These are phyloP conservation scores for Muscina levida DNA, from an alignment of 2,888 invertebrate genomes.

Conservation along the genomic window DNA sequence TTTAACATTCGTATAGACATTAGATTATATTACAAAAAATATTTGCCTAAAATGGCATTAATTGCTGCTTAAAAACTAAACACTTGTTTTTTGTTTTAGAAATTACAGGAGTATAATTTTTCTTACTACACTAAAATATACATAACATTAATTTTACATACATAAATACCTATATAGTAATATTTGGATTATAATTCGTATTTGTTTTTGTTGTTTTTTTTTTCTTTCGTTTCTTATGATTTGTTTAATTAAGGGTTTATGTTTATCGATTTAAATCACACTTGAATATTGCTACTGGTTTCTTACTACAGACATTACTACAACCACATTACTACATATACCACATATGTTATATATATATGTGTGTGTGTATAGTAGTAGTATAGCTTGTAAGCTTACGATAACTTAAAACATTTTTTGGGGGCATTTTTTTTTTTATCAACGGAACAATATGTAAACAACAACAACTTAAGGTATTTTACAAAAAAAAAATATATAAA, in stretches of 20 bases:
- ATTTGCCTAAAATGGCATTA: too few relatives aligned
- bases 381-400: too few relatives aligned
- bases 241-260: constrained; percentile 33
- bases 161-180: constrained; percentile 62
- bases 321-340: constrained; percentile 7
- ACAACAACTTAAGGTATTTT: constrained; percentile 61
- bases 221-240: background rate
- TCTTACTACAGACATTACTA: constrained; percentile 34
- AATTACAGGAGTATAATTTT: constrained; percentile 39
- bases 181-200: constrained; percentile 58
- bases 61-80: constrained; percentile 25
- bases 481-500: constrained; percentile 49
- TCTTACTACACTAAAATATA: constrained; percentile 3
- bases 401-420: too few relatives aligned
- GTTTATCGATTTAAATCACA: constrained; percentile 53
- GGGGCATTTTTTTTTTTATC: background rate
- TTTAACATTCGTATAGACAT: too few relatives aligned
- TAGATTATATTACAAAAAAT: too few relatives aligned
- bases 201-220: constrained; percentile 1
- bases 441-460: constrained; percentile 44
- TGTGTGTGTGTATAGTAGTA: too few relatives aligned
- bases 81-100: constrained; percentile 41
- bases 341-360: background rate
- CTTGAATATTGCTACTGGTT: constrained; percentile 63
- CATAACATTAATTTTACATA: constrained; percentile 18